Conservation (phyloP, 2,797 vertebrate species). For the Decapterus maruadsi region DNA sequence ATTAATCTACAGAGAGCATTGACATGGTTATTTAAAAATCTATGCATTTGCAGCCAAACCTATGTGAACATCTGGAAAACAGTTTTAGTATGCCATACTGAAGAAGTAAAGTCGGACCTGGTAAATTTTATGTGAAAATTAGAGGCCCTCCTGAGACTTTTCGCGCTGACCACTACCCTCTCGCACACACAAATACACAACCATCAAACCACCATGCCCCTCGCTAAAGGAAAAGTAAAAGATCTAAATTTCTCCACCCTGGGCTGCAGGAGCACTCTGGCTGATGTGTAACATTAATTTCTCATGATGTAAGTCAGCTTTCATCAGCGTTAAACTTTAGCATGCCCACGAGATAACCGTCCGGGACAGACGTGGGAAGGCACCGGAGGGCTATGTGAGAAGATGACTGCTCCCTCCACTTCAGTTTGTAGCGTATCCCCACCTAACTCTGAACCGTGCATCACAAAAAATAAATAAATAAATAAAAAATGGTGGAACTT, state of each 20-base stretch:
- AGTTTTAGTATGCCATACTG: background rate
- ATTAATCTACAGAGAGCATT: constrained; percentile 71
- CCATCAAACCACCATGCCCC: constrained; percentile 33
- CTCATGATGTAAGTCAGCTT: constrained; percentile 84
- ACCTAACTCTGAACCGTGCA: constrained; percentile 25
- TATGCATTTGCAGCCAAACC: constrained; percentile 28
- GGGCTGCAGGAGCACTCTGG: constrained; percentile 59
- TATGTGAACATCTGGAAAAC: constrained; percentile 17
- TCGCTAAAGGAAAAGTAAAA: constrained; percentile 49
- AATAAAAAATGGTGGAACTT: constrained; percentile 48
- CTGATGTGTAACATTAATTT: constrained; percentile 83
- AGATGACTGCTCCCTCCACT: constrained; percentile 50
- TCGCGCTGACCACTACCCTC: background rate
- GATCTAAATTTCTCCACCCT: constrained; percentile 57
- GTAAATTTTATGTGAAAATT: background rate
- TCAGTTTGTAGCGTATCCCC: constrained; percentile 12
- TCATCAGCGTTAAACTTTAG: constrained; percentile 82
- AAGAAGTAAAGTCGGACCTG: background rate
- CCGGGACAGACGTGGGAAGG: constrained; percentile 64
- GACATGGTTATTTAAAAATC: constrained; percentile 51
- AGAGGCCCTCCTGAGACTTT: constrained; percentile 2
- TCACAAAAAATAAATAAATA: constrained; percentile 2
- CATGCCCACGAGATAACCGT: constrained; percentile 56
- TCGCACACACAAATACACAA: constrained; percentile 3
- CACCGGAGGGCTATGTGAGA: constrained; percentile 68